Evolutionary conservation across 2,888 invertebrate genomes (phyloP), one percentile per base, ranked within the genome.

Genomic region (Drosophila buzzatii): DNA sequence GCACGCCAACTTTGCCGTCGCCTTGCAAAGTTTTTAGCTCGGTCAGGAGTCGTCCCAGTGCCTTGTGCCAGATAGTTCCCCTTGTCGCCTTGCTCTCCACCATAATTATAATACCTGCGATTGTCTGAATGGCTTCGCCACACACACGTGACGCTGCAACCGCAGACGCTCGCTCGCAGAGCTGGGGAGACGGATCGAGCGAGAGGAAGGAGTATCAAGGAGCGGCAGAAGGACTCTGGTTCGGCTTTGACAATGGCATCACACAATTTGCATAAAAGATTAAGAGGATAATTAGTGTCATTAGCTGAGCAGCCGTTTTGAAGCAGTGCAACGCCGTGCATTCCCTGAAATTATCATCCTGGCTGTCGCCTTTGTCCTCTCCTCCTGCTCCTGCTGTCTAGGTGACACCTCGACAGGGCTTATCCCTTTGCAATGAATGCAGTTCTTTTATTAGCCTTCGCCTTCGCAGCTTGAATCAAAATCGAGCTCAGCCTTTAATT

Each of bases 231-330:
- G 51, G 51, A 33, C 33, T 53, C 49, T 39, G 70, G 55, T 49
- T 63, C 57, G 62, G 66, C 74, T 73, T 74, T 70, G 60, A 75
- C 73, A 78, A 61, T 71, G 61, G 58, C 51, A 44, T 62, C 72
- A 72, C 70, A 86, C 71, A 81, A 89, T 89, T 89, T 89, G 74
- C 87, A 83, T 85, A 79, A 76, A 72, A 89, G 89, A 85, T 85
- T 89, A 85, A 81, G 82, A 76, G 81, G 79, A 81, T 86, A 89
- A 89, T 85, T 85, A 85, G 89, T 84, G 85, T 86, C 85, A 89
- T 85, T 86, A 89, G 89, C 69, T 74, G 76, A 23, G 72, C 55
- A 65, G 67, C 51, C 65, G 56, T 62, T 70, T 55, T 69, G 42
- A 57, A 58, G 59, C 55, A 71, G 53, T 76, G 78, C 78, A 79